Percentiles rank a stretch among this genome's conserved stretches.
phyloP scores from a whole-genome alignment of 2,797 vertebrate genomes.

The Tolypeutes matacus region DNA sequence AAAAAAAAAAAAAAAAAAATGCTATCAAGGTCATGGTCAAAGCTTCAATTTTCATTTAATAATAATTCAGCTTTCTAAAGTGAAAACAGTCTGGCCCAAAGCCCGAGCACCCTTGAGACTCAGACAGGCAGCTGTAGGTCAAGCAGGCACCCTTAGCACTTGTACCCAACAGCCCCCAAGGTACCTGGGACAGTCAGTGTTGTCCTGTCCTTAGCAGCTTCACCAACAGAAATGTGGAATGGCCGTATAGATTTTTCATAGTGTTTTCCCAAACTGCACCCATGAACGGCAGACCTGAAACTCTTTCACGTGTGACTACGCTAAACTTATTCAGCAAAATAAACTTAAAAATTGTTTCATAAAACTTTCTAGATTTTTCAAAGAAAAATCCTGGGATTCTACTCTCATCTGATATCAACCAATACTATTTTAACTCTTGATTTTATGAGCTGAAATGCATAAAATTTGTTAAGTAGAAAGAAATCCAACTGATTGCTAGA shows the following conservation, averaged over 20 bases:
- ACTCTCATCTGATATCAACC: background rate
- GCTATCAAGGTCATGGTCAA: background rate
- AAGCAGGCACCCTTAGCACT: background rate
- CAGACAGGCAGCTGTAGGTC: background rate
- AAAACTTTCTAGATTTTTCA: background rate
- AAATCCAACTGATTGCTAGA: background rate
- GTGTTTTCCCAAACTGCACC: background rate
- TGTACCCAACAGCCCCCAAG: background rate
- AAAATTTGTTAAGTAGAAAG: background rate
- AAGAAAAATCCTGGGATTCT: constrained; percentile 38
- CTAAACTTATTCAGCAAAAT: background rate
- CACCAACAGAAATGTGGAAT: background rate
- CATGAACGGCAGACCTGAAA: background rate
- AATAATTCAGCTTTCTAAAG: background rate
- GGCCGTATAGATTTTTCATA: background rate
- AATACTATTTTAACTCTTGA: background rate
- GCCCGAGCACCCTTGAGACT: background rate
- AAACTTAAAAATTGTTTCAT: constrained; percentile 7
- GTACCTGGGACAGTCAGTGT: background rate
- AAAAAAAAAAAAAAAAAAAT: background rate
- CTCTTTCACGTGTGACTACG: background rate
- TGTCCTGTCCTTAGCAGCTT: background rate
- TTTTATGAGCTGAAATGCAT: background rate
- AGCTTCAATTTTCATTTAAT: background rate
- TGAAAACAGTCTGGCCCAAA: background rate